Conservation (phyloP, 2,797 vertebrate species). For the Leucoraja ocellata region DNA sequence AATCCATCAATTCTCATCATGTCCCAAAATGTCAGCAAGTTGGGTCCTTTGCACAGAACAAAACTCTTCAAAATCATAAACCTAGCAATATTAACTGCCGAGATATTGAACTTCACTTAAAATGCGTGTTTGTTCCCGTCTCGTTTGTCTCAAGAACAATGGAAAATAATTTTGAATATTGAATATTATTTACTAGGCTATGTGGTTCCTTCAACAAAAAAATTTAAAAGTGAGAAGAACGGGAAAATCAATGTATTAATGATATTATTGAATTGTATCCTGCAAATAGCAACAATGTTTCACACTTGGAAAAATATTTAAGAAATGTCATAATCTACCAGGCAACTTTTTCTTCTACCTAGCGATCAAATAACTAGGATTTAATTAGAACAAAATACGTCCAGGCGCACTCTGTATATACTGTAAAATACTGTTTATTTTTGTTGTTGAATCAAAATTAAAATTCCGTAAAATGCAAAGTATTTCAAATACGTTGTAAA, state of each 20-base stretch:
- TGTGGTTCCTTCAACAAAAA: background rate
- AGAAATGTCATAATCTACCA: background rate
- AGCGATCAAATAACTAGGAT: background rate
- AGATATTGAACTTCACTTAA: background rate
- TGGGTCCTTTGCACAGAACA: background rate
- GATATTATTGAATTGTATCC: background rate
- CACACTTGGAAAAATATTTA: background rate
- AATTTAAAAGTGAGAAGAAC: too few species aligned
- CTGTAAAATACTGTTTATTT: background rate
- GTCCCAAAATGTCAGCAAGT: background rate
- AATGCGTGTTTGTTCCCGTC: background rate
- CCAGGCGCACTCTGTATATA: background rate
- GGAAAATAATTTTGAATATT: background rate
- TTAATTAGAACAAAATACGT: background rate
- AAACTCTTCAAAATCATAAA: background rate
- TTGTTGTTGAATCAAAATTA: background rate
- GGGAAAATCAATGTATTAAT: background rate
- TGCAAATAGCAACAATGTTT: background rate
- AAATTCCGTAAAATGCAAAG: background rate
- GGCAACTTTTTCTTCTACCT: background rate
- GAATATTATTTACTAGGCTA: background rate
- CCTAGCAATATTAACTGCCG: background rate
- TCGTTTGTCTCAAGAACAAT: background rate
- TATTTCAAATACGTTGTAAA: background rate
- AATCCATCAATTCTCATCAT: background rate